Evolutionary conservation across 2,888 invertebrate genomes (phyloP).

Genomic region (Zelleria hepariella): DNA sequence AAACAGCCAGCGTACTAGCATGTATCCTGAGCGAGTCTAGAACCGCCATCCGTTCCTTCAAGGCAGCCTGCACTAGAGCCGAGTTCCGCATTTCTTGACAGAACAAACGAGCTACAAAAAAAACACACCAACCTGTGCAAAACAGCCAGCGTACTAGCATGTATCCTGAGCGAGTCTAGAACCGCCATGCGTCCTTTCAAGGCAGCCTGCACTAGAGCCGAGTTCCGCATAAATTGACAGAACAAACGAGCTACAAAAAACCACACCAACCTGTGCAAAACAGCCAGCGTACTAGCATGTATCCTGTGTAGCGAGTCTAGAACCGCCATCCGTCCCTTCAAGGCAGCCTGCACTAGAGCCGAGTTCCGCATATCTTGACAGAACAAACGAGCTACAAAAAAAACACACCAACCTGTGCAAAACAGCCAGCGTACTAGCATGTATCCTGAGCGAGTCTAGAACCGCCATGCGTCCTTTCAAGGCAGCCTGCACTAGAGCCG

Average conservation of each 20-base stretch:
- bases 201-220: no score
- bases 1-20: conserved; percentile 90
- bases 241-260: no score
- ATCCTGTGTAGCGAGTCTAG: no score
- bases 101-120: no score
- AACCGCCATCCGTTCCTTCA: conserved; percentile 86
- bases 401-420: conserved; percentile 86
- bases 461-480: conserved; percentile 86
- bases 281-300: no score
- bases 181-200: no score
- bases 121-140: no score
- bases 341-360: conserved; percentile 88
- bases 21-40: conserved; percentile 92
- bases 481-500: conserved; percentile 90
- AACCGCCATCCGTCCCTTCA: conserved; percentile 87
- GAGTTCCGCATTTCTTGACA: no score
- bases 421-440: conserved; percentile 92
- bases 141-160: no score
- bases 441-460: conserved; percentile 90
- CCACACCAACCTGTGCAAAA: conserved; percentile 94
- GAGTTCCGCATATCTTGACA: conserved; percentile 94
- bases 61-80: conserved; percentile 88
- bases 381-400: no score
- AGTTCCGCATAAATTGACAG: no score
- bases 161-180: no score